Base-by-base conservation (phyloP, 2,797 vertebrate species). In the Silurus lanzhouensis region DNA sequence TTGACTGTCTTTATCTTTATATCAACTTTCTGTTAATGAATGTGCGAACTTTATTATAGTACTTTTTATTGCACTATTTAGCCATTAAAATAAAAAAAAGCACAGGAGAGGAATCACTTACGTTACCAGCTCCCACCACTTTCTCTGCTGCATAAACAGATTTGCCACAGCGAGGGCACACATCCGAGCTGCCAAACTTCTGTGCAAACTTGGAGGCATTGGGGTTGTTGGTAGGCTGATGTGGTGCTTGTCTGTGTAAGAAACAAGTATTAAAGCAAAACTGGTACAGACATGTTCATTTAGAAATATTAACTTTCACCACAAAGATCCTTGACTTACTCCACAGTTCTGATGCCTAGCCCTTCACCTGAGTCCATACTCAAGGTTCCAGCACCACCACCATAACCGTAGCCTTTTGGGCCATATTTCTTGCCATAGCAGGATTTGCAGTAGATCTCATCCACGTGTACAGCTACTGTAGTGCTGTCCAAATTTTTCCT, bases 401-500 rank as follows among this genome's bases (percentile, higher is more conserved):
- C 98, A 0, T 93, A 99, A 25, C 98, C 98, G 0, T 99, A 99
- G 91, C 98, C 98, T 94, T 99, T 99, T 81, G 98, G 98, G 4
- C 98, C 98, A 0, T 99, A 97, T 91, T 98, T 99, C 95, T 98
- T 99, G 91, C 97, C 97, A 0, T 99, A 99, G 93, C 98, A 99
- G 1, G 97, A 97, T 91, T 98, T 98, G 94, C 98, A 99, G 93
- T 97, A 99, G 93, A 99, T 98, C 90, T 99, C 97, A 48, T 99
- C 96, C 44, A 94, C 96, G 0, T 99, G 98, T 90, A 98, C 97
- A 0, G 98, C 96, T 82, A 99, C 97, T 0, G 98, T 99, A 55
- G 98, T 99, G 92, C 98, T 99, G 93, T 99, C 98, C 92, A 99
- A 92, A 88, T 97, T 99, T 95, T 99, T 99, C 92, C 94, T 98